Conservation (phyloP, 1,140 invertebrate genomes). For the Lucilia sericata region DNA sequence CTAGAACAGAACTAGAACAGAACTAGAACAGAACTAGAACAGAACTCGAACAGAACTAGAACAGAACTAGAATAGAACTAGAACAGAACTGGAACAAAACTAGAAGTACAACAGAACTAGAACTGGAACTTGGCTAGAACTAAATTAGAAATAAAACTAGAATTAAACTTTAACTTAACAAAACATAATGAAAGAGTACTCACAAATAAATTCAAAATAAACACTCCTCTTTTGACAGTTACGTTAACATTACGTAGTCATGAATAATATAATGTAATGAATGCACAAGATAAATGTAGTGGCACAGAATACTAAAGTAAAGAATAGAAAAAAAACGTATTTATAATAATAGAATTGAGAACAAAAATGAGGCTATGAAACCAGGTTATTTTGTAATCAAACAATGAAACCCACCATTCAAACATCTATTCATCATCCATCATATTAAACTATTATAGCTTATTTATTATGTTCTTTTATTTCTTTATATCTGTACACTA, state of each 20-base stretch:
- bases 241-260: no score
- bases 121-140: no score
- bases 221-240: constrained; percentile 21
- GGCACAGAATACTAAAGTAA: neutral
- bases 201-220: neutral
- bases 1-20: no score
- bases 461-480: neutral
- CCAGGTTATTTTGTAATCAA: constrained; percentile 22
- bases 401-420: neutral
- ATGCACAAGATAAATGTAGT: neutral
- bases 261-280: neutral
- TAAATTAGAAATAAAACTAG: no score
- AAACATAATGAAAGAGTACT: neutral
- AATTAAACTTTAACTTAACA: no score
- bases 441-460: neutral
- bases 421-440: neutral
- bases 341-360: neutral
- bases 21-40: no score
- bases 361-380: constrained; percentile 32
- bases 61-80: no score
- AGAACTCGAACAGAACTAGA: no score
- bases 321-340: neutral
- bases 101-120: no score
- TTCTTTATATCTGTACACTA: neutral
- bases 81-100: no score